Evolutionary conservation across 1,140 invertebrate genomes (phyloP).

Genomic region (Drosophila rhopaloa): DNA sequence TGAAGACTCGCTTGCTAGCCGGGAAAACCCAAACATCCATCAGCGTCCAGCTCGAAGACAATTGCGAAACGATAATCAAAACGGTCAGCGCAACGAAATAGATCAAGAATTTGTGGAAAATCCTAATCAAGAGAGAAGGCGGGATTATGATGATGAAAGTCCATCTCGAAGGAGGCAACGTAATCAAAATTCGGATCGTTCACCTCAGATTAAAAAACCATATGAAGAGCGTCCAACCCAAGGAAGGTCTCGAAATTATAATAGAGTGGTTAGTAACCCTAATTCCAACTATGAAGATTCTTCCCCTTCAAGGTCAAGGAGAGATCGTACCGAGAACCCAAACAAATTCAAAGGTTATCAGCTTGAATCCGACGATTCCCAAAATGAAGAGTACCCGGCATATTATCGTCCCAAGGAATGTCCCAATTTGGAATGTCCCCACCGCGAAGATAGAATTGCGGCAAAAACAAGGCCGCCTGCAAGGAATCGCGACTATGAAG

Average conservation of each 20-base stretch:
- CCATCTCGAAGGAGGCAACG: no score
- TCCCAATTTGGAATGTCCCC: neutral
- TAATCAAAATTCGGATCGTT: neutral
- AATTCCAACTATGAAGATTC: slow-evolving; percentile 8
- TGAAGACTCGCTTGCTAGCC: neutral
- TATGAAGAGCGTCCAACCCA: neutral
- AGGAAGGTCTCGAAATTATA: neutral
- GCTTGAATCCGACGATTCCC: neutral
- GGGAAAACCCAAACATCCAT: neutral
- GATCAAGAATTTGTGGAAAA: no score
- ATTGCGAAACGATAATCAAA: neutral
- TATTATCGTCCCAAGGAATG: neutral
- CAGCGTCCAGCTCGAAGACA: neutral
- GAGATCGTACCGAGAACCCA: neutral
- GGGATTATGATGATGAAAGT: neutral
- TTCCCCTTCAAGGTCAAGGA: neutral
- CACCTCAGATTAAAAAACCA: no score
- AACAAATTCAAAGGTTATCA: neutral
- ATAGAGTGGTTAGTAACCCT: neutral
- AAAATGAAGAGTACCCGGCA: neutral
- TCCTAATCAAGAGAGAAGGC: no score
- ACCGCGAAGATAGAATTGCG: neutral
- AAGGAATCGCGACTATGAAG: neutral
- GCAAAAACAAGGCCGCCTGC: neutral
- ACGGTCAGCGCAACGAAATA: no score